These are phyloP conservation scores for Arbacia lixula DNA, from an alignment of 53 echinoderm and acorn worm genomes.

Conservation along the genomic window DNA sequence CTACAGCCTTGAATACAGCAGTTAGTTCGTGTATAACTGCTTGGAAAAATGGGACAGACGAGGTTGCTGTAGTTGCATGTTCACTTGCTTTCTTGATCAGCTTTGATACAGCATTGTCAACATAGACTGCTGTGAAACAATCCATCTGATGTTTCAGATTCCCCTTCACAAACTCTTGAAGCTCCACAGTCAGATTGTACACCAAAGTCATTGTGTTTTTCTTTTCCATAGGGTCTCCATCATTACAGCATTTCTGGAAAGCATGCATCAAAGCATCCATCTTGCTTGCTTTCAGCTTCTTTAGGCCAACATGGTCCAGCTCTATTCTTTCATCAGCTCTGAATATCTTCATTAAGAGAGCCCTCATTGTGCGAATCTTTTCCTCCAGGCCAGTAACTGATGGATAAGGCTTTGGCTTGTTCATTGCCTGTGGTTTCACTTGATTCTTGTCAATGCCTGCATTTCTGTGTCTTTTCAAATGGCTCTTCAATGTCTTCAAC, in stretches of 20 bases:
- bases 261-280: constrained; percentile 20
- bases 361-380: constrained; percentile 29
- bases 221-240: neutral
- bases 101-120: constrained; percentile 7
- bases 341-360: constrained; percentile 23
- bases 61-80: neutral
- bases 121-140: constrained; percentile 8
- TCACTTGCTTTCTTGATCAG: constrained; percentile 17
- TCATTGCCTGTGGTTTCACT: neutral
- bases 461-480: constrained; percentile 6
- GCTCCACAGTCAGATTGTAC: constrained; percentile 34
- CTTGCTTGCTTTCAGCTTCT: constrained; percentile 32
- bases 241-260: constrained; percentile 21
- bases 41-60: constrained; percentile 15
- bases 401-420: constrained; percentile 43
- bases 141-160: constrained; percentile 16
- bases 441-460: neutral
- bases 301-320: constrained; percentile 11
- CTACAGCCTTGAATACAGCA: constrained; percentile 1
- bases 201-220: constrained; percentile 28
- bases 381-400: neutral
- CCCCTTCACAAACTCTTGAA: constrained; percentile 21
- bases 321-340: constrained; percentile 42
- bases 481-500: neutral
- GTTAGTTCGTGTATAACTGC: constrained; percentile 27